Base-by-base conservation (phyloP, 1,140 invertebrate species). In the Euwallacea similis region DNA sequence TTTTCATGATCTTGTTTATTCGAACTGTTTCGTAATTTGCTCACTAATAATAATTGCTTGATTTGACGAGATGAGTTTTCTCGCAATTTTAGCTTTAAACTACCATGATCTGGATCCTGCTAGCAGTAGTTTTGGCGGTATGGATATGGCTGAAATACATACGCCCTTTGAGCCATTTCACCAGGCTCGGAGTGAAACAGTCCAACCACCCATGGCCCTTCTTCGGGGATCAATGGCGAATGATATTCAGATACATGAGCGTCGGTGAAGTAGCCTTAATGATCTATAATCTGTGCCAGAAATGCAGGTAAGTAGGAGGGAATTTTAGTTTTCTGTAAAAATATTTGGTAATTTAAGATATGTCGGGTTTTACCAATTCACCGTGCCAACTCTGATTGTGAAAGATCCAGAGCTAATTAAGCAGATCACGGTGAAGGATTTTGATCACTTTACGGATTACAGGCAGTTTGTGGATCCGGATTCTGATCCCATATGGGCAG, bases 401-500 rank as follows among this genome's bases (percentile, higher is more conserved):
- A 73, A 79, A 42, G 81, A 85, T 76, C 77, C 80, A 0, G 79
- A 85, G 42, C 60, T 86, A 7, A 82, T 86, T 0, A 86, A 85
- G 72, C 79, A 81, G 16, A 73, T 88, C 2, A 73, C 84, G 2
- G 79, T 87, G 0, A 84, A 84, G 62, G 84, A 87, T 55, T 87
- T 86, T 66, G 78, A 85, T 21, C 71, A 81, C 59, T 87, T 87
- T 66, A 74, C 79, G 0, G 80, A 86, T 76, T 81, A 84, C 69
- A 75, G 79, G 50, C n/a, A 0, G 3, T 82, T 87, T 54, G 74
- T 86, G 7, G 75, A 76, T 13, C 79, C 81, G n/a, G 78, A 85
- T 0, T 44, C 75, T 6, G 87, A 88, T 63, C 85, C 84, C 0
- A 60, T 89, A 0, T 79, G 88, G 47, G 82, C 81, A 9, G 82